Percentiles rank a stretch among this genome's conserved stretches.
Evolutionary conservation across 2,797 vertebrate genomes (phyloP).

Genomic region (Enteromius argenteus): DNA sequence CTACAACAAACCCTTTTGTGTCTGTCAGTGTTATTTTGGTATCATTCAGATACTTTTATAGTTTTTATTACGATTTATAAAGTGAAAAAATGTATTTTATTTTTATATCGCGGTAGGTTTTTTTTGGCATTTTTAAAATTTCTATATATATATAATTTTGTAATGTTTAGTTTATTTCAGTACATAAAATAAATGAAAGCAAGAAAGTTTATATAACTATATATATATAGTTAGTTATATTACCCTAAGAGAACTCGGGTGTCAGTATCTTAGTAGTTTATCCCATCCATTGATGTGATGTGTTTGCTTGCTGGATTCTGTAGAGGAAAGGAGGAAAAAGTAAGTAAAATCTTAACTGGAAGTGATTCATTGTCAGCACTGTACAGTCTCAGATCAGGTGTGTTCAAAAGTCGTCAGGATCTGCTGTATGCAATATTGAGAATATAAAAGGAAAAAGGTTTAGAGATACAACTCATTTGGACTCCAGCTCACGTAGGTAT

Average conservation of each 20-base stretch:
- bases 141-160: neutral
- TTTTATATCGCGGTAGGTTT: too few relatives aligned
- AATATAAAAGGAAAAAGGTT: too few relatives aligned
- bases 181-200: neutral
- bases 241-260: too few relatives aligned
- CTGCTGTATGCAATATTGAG: too few relatives aligned
- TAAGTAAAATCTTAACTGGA: neutral
- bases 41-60: neutral
- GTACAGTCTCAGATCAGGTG: neutral
- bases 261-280: neutral
- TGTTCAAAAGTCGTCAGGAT: too few relatives aligned
- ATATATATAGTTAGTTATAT: too few relatives aligned
- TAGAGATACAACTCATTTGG: too few relatives aligned
- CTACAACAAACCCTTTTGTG: conserved; percentile 51
- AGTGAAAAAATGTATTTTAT: neutral
- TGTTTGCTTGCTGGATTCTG: neutral
- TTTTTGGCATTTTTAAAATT: neutral
- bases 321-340: neutral
- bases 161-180: neutral
- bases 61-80: neutral
- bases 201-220: too few relatives aligned
- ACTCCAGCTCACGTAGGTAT: neutral
- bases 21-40: neutral
- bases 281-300: neutral
- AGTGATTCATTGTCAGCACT: neutral